Evolutionary conservation across 2,888 invertebrate genomes (phyloP).

Genomic region (Unio delphinus): DNA sequence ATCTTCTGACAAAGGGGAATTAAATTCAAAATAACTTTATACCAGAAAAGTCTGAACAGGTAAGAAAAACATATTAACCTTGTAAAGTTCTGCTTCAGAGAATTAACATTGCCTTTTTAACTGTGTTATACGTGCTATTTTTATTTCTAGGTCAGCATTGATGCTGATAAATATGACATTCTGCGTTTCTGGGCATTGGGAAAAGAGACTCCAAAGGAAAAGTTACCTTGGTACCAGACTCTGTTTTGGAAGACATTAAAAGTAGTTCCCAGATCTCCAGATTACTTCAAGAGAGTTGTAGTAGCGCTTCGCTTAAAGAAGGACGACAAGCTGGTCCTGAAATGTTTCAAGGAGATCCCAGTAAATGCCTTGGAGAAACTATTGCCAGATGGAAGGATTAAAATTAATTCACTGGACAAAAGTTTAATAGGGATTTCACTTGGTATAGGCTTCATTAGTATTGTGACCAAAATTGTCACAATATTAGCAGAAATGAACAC

Average conservation of each 20-base stretch:
- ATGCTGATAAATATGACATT: conserved; percentile 64
- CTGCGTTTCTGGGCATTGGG: conserved; percentile 69
- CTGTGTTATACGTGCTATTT: not conserved
- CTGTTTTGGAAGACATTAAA: conserved; percentile 27
- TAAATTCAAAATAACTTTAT: too few relatives aligned
- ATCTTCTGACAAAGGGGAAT: too few relatives aligned
- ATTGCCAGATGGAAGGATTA: conserved; percentile 64
- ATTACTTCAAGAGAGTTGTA: conserved; percentile 68
- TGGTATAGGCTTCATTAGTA: conserved; percentile 45
- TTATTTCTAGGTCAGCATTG: conserved; percentile 62
- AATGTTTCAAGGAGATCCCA: conserved; percentile 69
- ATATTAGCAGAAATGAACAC: conserved; percentile 50
- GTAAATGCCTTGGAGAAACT: conserved; percentile 63
- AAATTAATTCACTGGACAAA: conserved; percentile 59
- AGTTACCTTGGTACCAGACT: conserved; percentile 40
- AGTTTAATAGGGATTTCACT: conserved; percentile 48
- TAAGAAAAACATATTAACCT: too few relatives aligned
- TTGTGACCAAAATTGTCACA: conserved; percentile 62
- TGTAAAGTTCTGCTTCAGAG: too few relatives aligned
- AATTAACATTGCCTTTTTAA: too few relatives aligned
- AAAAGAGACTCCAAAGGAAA: conserved; percentile 43
- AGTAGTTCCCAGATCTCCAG: conserved; percentile 36
- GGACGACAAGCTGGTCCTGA: conserved; percentile 68
- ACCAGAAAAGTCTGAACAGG: too few relatives aligned
- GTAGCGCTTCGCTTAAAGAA: conserved; percentile 66